Conservation (phyloP, 2,113 vertebrate genomes). For the Phoxinus phoxinus region DNA sequence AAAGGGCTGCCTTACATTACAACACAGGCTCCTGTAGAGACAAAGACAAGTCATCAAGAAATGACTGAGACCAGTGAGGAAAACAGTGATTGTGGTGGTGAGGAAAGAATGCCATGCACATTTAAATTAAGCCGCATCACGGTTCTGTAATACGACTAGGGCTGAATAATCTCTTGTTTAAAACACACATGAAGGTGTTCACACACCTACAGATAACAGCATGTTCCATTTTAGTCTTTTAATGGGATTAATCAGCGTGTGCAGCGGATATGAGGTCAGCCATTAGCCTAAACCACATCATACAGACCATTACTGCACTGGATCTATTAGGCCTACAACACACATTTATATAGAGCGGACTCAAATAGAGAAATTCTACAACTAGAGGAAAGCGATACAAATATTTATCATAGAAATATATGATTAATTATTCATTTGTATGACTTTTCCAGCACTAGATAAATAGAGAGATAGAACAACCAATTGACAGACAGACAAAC, state of each 20-base stretch:
- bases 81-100: neutral
- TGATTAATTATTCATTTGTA: neutral
- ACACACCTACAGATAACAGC: neutral
- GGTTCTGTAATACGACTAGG: neutral
- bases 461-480: neutral
- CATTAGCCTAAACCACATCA: neutral
- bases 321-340: slow-evolving; percentile 12
- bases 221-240: slow-evolving; percentile 19
- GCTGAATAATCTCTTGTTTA: slow-evolving; percentile 10
- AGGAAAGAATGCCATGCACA: neutral
- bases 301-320: neutral
- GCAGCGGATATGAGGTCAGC: slow-evolving; percentile 25
- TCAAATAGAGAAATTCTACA: neutral
- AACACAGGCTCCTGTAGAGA: slow-evolving; percentile 15
- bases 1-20: slow-evolving; percentile 15
- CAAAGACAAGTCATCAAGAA: neutral
- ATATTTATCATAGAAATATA: neutral
- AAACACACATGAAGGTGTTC: neutral
- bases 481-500: neutral
- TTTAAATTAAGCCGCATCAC: neutral
- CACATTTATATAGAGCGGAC: neutral
- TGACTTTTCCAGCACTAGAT: neutral
- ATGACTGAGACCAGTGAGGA: neutral
- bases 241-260: slow-evolving; percentile 19
- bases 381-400: too few relatives aligned